phyloP scores from a whole-genome alignment of 37 sponge, comb jelly and placozoan genomes.

The Aphrocallistes beatrix region DNA sequence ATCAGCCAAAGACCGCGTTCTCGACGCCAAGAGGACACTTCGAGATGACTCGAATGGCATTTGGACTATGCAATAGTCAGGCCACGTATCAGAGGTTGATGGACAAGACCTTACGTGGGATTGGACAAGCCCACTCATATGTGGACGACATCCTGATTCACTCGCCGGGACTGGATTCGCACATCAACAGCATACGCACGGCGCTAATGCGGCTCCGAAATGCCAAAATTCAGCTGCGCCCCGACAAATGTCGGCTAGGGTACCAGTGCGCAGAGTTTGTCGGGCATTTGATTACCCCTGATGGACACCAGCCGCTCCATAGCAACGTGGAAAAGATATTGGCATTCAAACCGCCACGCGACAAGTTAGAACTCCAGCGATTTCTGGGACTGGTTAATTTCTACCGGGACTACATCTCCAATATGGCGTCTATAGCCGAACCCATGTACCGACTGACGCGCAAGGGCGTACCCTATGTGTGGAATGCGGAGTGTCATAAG shows the following conservation, averaged over 20 bases:
- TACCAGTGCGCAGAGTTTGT: neutral
- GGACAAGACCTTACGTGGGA: neutral
- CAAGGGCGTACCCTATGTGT: neutral
- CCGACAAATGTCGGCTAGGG: neutral
- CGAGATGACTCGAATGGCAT: constrained; percentile 24
- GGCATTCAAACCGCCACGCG: neutral
- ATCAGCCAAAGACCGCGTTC: constrained; percentile 29
- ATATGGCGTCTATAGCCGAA: neutral
- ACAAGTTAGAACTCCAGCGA: neutral
- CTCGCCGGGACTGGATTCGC: neutral
- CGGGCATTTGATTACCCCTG: neutral
- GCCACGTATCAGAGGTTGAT: constrained; percentile 20
- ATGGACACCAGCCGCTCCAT: neutral
- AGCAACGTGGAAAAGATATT: neutral
- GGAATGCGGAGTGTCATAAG: neutral
- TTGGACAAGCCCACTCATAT: neutral
- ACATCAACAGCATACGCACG: neutral
- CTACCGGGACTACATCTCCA: neutral
- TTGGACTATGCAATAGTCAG: constrained; percentile 24
- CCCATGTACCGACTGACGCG: neutral
- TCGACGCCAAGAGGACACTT: constrained; percentile 15
- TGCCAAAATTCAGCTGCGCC: neutral
- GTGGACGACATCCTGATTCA: neutral
- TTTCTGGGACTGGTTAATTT: neutral
- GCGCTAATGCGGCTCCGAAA: neutral